phyloP scores from a whole-genome alignment of 1,140 invertebrate species.

The Rhagoletis zephyria region DNA sequence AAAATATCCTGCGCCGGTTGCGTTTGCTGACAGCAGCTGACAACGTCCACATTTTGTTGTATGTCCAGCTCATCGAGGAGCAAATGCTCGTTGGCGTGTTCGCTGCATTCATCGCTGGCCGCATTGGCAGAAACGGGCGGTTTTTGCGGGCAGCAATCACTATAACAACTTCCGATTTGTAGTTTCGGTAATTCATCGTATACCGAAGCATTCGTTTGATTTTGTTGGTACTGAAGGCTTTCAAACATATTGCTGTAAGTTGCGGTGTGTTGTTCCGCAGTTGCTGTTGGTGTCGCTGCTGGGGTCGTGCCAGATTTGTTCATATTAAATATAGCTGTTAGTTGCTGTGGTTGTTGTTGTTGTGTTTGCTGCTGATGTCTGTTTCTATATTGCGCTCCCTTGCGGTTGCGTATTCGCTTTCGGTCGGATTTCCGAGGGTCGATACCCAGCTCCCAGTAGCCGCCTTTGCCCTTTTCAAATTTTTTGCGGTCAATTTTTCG shows the following conservation, averaged over 20 bases:
- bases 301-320: no score
- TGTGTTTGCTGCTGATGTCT: background rate
- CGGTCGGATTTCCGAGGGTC: conserved; percentile 69
- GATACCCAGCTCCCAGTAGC: conserved; percentile 71
- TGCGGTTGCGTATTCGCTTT: conserved; percentile 70
- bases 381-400: conserved; percentile 52
- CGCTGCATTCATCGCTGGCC: background rate
- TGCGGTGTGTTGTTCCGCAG: background rate
- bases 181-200: background rate
- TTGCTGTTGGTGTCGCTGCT: background rate
- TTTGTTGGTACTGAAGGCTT: background rate
- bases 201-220: background rate
- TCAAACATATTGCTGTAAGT: background rate
- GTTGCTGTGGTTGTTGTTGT: background rate
- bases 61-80: conserved; percentile 53
- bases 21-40: background rate
- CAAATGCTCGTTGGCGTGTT: background rate
- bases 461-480: conserved; percentile 71
- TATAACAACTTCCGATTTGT: background rate
- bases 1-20: background rate
- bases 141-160: background rate
- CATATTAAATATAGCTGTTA: no score
- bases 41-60: conserved; percentile 52
- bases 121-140: background rate
- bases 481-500: conserved; percentile 68